These are phyloP conservation scores for Sisyra nigra DNA, from an alignment of 2,888 invertebrate genomes.

Conservation along the genomic window DNA sequence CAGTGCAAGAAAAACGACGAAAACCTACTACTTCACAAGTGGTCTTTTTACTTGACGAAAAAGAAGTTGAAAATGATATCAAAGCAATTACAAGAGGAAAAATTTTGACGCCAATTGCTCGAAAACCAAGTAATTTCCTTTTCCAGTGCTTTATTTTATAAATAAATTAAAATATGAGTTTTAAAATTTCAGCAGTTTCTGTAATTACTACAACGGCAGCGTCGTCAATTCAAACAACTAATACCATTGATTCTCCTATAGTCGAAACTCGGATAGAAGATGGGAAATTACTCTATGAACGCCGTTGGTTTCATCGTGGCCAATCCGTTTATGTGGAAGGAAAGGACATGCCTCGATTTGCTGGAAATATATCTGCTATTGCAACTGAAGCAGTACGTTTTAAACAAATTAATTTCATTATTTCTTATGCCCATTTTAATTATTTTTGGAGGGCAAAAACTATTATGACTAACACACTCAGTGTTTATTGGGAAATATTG, in stretches of 20 bases:
- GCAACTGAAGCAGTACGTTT: constrained; percentile 68
- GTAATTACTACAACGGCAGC: constrained; percentile 1
- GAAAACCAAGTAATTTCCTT: constrained; percentile 30
- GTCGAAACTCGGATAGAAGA: constrained; percentile 85
- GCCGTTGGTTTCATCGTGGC: constrained; percentile 89
- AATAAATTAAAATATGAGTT: background rate
- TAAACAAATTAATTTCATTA: background rate
- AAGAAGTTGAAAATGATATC: constrained; percentile 75
- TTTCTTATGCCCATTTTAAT: background rate
- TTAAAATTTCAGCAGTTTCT: background rate
- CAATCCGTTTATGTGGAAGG: constrained; percentile 87
- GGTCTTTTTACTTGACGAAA: constrained; percentile 76
- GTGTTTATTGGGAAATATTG: no score
- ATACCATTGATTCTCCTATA: constrained; percentile 26
- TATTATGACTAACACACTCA: no score
- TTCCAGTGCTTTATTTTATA: background rate
- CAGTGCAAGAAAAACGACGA: constrained; percentile 73
- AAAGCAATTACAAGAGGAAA: constrained; percentile 49
- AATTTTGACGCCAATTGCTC: constrained; percentile 21
- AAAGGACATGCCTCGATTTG: constrained; percentile 66
- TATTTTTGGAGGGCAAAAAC: no score
- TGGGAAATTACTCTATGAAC: constrained; percentile 83
- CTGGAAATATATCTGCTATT: constrained; percentile 81
- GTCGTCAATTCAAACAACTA: constrained; percentile 12
- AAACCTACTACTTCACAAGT: constrained; percentile 72